Conservation (phyloP, 1,140 invertebrate genomes). For the Homalodisca vitripennis region DNA sequence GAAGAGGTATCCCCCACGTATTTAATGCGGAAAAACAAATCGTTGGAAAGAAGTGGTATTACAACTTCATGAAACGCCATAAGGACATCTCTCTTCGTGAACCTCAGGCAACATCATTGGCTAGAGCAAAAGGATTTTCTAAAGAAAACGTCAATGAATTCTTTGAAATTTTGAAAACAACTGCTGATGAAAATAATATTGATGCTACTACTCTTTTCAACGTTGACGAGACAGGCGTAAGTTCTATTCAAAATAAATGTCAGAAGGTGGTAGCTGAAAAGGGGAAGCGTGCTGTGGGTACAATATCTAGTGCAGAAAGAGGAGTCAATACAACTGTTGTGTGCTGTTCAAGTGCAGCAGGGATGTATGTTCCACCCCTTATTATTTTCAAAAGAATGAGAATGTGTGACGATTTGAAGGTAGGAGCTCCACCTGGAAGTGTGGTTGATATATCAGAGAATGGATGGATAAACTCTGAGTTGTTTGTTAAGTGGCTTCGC, state of each 20-base stretch:
- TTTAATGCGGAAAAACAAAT: slow-evolving; percentile 44
- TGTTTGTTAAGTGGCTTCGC: slow-evolving; percentile 45
- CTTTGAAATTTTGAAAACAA: slow-evolving; percentile 41
- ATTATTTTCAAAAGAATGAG: slow-evolving; percentile 46
- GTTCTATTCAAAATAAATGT: slow-evolving; percentile 44
- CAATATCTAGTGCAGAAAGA: slow-evolving; percentile 33
- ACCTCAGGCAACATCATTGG: slow-evolving; percentile 48
- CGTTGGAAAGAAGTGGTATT: slow-evolving; percentile 49
- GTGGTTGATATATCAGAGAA: slow-evolving; percentile 40
- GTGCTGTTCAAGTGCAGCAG: slow-evolving; percentile 41
- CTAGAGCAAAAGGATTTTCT: slow-evolving; percentile 47
- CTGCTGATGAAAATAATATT: slow-evolving; percentile 43
- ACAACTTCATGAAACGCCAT: slow-evolving; percentile 47
- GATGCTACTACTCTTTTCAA: slow-evolving; percentile 44
- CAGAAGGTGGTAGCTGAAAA: slow-evolving; percentile 28
- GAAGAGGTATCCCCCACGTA: slow-evolving; percentile 35
- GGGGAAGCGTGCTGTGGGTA: slow-evolving; percentile 20
- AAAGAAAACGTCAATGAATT: slow-evolving; percentile 43
- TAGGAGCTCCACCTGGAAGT: slow-evolving; percentile 42
- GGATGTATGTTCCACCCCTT: slow-evolving; percentile 46
- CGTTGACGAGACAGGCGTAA: slow-evolving; percentile 48
- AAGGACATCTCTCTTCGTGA: slow-evolving; percentile 45
- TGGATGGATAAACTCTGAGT: slow-evolving; percentile 44
- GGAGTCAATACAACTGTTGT: slow-evolving; percentile 43
- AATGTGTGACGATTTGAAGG: slow-evolving; percentile 38